These are phyloP conservation scores for Drosophila ohnishii DNA, from an alignment of 1,140 invertebrate genomes.

Conservation along the genomic window DNA sequence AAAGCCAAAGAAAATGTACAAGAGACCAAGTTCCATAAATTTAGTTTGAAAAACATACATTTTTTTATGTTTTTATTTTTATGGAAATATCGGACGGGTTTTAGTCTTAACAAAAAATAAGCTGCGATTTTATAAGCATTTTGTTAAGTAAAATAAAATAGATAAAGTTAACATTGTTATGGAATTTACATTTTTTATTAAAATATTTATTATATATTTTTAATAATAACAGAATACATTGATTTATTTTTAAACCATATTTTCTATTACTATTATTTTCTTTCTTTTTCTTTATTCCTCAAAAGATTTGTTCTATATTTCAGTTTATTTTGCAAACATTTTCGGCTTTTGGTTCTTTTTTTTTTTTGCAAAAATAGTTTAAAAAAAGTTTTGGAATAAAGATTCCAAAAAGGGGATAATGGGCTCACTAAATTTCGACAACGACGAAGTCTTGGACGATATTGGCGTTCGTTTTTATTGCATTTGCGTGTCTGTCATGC, in stretches of 20 bases:
- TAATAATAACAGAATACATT: too few species aligned
- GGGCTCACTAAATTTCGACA: constrained; percentile 53
- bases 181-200: too few species aligned
- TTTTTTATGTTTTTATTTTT: background rate
- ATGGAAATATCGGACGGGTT: background rate
- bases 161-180: too few species aligned
- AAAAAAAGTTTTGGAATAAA: background rate
- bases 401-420: constrained; percentile 45
- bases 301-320: background rate
- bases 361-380: background rate
- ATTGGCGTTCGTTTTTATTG: constrained; percentile 65
- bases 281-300: too few species aligned
- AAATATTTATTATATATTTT: too few species aligned
- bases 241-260: too few species aligned
- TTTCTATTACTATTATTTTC: too few species aligned
- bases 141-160: background rate
- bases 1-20: constrained; percentile 6
- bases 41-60: background rate
- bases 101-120: background rate
- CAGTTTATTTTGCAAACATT: background rate
- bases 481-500: constrained; percentile 75
- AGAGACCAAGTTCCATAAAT: background rate
- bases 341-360: background rate
- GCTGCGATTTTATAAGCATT: background rate
- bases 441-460: constrained; percentile 6